A percentile compares a stretch with the other conserved stretches of the same genome.
These are phyloP conservation scores for Phortica okadai DNA, from an alignment of 2,888 invertebrate species.

Conservation along the genomic window DNA sequence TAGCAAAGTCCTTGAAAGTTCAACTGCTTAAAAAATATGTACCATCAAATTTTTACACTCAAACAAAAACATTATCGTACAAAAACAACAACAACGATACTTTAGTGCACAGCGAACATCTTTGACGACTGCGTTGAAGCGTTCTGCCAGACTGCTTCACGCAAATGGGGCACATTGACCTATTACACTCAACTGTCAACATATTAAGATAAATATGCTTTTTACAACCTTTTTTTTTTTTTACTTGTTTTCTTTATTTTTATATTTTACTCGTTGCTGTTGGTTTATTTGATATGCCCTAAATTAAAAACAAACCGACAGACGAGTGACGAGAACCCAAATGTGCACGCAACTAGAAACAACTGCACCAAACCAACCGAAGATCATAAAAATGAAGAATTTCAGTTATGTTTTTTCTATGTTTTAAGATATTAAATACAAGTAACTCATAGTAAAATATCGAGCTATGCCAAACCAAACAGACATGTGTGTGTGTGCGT, in stretches of 20 bases:
- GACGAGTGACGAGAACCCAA: neutral
- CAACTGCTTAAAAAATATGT: too few species aligned
- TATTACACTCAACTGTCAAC: conserved; percentile 29
- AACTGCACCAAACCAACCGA: neutral
- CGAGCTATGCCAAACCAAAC: too few species aligned
- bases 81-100: too few species aligned
- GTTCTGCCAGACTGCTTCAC: neutral
- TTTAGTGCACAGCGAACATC: too few species aligned
- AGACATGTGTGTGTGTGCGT: neutral
- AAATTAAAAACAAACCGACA: conserved; percentile 16
- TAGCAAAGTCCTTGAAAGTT: too few species aligned
- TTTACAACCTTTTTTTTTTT: conserved; percentile 4
- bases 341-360: conserved; percentile 26
- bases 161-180: conserved; percentile 19
- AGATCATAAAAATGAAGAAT: conserved; percentile 21
- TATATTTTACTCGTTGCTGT: conserved; percentile 2
- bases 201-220: conserved; percentile 32
- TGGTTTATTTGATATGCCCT: conserved; percentile 7
- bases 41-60: too few species aligned
- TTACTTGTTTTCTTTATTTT: neutral
- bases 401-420: neutral
- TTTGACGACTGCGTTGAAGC: neutral
- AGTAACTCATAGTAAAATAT: neutral
- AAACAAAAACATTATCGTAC: too few species aligned
- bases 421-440: neutral